Percentiles rank a stretch among this genome's conserved stretches.
These are phyloP conservation scores for Albula glossodonta DNA, from an alignment of 2,113 vertebrate genomes.

Conservation along the genomic window DNA sequence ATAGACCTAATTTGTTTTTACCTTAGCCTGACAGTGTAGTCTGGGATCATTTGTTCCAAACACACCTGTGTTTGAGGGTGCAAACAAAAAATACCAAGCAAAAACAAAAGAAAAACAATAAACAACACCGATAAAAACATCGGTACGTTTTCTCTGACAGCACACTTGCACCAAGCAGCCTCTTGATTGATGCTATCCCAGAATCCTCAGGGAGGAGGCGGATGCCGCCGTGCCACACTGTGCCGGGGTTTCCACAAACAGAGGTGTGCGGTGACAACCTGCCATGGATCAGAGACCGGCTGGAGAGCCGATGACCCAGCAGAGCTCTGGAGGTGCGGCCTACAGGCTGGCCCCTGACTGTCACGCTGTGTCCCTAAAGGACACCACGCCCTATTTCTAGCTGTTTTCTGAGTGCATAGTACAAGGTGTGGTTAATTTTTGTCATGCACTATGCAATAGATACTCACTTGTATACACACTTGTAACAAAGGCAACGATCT, in stretches of 20 bases:
- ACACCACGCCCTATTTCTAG: too few species aligned
- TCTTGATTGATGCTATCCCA: conserved; percentile 2
- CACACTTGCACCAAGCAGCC: not conserved
- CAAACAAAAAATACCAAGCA: not conserved
- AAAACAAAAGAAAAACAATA: not conserved
- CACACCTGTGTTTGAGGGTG: not conserved
- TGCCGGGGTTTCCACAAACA: too few species aligned
- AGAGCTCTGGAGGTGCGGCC: too few species aligned
- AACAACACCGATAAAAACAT: not conserved
- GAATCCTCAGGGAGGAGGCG: not conserved
- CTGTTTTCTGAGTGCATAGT: too few species aligned
- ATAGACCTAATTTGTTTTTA: not conserved
- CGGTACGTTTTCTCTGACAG: not conserved
- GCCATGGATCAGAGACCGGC: not conserved
- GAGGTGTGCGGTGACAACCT: not conserved
- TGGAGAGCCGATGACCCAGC: not conserved
- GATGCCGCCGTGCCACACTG: not conserved
- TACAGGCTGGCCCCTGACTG: too few species aligned
- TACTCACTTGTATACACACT: too few species aligned
- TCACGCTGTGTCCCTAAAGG: too few species aligned
- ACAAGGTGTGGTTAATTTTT: too few species aligned
- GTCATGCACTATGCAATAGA: too few species aligned
- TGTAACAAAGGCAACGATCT: too few species aligned
- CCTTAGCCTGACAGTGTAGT: not conserved
- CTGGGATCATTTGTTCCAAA: not conserved